phyloP scores from a whole-genome alignment of 1,140 invertebrate species.

The Drosophila azteca region DNA sequence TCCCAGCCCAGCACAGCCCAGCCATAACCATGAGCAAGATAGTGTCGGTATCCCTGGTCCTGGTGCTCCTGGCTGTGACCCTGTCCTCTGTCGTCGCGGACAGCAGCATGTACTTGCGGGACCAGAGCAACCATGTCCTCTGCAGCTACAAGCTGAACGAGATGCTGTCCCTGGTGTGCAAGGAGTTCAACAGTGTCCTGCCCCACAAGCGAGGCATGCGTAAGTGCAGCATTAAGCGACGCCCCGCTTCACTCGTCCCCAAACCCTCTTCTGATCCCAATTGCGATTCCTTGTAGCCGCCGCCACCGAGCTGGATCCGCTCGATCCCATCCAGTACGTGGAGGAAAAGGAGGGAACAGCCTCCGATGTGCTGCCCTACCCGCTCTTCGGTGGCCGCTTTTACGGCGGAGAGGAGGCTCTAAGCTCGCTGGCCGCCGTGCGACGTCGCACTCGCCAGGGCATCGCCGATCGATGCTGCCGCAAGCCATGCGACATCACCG shows the following conservation, averaged over 20 bases:
- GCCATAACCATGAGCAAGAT: slow-evolving; percentile 45
- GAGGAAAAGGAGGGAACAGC: slow-evolving; percentile 46
- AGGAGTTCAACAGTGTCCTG: slow-evolving; percentile 42
- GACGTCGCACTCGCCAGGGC: slow-evolving; percentile 59
- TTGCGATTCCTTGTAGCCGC: slow-evolving; percentile 4
- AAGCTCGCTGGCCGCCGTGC: slow-evolving; percentile 52
- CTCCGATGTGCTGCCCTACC: slow-evolving; percentile 33
- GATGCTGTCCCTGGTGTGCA: slow-evolving; percentile 39
- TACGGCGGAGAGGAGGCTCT: slow-evolving; percentile 28
- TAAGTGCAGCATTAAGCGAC: slow-evolving; percentile 41
- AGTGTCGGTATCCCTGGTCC: slow-evolving; percentile 27
- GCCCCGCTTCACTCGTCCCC: background rate
- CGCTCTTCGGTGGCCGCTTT: slow-evolving; percentile 32
- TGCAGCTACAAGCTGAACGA: slow-evolving; percentile 59
- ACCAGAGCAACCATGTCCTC: slow-evolving; percentile 2
- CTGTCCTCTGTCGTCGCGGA: slow-evolving; percentile 17
- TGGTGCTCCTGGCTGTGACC: slow-evolving; percentile 29
- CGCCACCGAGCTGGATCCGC: slow-evolving; percentile 41
- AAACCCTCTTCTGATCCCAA: background rate
- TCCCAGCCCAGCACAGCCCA: background rate
- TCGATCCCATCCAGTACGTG: slow-evolving; percentile 64
- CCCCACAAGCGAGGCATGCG: slow-evolving; percentile 46
- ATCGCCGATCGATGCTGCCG: slow-evolving; percentile 71
- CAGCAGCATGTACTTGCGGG: background rate
- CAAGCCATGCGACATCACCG: slow-evolving; percentile 28